Evolutionary conservation across 2,888 invertebrate genomes (phyloP).

Genomic region (Scaptomyza reducta): DNA sequence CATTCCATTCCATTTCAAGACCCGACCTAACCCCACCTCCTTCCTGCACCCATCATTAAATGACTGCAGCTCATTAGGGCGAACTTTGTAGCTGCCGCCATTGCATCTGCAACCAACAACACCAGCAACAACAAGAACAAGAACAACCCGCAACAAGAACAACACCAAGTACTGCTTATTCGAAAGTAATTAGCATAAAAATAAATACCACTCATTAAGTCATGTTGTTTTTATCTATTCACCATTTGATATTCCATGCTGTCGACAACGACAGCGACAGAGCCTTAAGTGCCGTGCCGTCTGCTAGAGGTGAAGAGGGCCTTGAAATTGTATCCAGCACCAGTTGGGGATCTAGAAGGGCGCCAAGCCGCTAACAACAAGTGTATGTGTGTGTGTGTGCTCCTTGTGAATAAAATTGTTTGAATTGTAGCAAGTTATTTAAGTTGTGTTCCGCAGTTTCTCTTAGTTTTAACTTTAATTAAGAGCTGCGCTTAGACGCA

Average conservation of each 20-base stretch:
- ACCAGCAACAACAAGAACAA: background rate
- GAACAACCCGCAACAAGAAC: slow-evolving; percentile 4
- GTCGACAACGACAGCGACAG: slow-evolving; percentile 14
- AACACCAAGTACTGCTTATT: slow-evolving; percentile 55
- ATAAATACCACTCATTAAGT: slow-evolving; percentile 78
- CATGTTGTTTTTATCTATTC: slow-evolving; percentile 78
- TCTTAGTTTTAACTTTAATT: slow-evolving; percentile 8
- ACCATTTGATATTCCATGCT: slow-evolving; percentile 61
- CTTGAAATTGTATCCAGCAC: background rate
- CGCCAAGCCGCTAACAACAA: slow-evolving; percentile 21
- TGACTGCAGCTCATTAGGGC: slow-evolving; percentile 61
- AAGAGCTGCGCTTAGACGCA: background rate
- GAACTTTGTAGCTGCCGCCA: slow-evolving; percentile 43
- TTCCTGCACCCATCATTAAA: background rate
- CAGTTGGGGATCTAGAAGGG: background rate
- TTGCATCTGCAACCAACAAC: slow-evolving; percentile 36
- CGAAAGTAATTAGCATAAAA: slow-evolving; percentile 79
- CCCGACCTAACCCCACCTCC: background rate
- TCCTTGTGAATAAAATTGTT: slow-evolving; percentile 11
- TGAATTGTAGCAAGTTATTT: slow-evolving; percentile 17
- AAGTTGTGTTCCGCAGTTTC: slow-evolving; percentile 18
- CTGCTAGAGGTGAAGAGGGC: slow-evolving; percentile 4
- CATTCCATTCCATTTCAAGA: background rate
- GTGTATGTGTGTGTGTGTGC: background rate
- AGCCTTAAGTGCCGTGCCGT: background rate